Conservation (phyloP, 2,888 invertebrate genomes). For the Chymomyza procnemis region DNA sequence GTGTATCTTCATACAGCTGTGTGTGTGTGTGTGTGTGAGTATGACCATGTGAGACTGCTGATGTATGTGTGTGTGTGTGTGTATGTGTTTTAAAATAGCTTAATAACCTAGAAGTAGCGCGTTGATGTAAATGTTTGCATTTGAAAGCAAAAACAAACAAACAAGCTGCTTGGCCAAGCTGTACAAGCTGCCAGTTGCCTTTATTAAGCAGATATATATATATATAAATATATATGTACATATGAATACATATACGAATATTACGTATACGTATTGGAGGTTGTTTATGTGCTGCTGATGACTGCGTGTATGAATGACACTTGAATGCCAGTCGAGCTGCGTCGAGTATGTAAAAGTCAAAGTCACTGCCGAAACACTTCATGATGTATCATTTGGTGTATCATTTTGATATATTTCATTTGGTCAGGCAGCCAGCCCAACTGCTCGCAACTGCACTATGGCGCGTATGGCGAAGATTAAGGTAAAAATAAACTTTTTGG, state of each 20-base stretch:
- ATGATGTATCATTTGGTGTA: not conserved
- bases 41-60: not conserved
- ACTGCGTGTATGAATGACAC: slow-evolving; percentile 49
- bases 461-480: not conserved
- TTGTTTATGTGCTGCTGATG: slow-evolving; percentile 21
- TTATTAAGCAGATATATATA: not conserved
- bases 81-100: slow-evolving; percentile 59
- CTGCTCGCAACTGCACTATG: not conserved
- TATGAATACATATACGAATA: too few relatives aligned
- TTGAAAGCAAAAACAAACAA: slow-evolving; percentile 41
- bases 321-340: slow-evolving; percentile 37
- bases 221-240: not conserved
- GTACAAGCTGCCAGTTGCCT: slow-evolving; percentile 3
- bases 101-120: slow-evolving; percentile 41
- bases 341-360: slow-evolving; percentile 17
- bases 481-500: not conserved
- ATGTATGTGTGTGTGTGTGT: not conserved
- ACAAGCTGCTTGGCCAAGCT: slow-evolving; percentile 16
- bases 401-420: not conserved
- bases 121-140: slow-evolving; percentile 44
- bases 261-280: not conserved
- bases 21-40: slow-evolving; percentile 1
- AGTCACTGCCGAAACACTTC: slow-evolving; percentile 1
- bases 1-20: not conserved
- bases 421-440: not conserved